Evolutionary conservation across 2,113 vertebrate genomes (phyloP), one percentile per base, ranked within the genome.

Genomic region (Forbesichthys papilliferus): DNA sequence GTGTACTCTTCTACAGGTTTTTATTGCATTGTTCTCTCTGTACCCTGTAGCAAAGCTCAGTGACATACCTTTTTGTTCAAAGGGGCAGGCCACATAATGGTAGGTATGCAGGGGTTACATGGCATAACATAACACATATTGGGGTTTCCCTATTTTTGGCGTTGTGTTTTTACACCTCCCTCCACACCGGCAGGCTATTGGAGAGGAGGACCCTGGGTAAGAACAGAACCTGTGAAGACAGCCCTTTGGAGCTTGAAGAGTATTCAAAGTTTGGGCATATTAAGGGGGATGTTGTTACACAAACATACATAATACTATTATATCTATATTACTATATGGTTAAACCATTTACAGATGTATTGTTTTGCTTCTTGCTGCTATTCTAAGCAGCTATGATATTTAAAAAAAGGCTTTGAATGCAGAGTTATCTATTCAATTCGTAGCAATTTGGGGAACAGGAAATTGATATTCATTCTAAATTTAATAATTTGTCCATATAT

Each of bases 11-110:
- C 66, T 72, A 52, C 27, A 62, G 74, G 68, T 66, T 74, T 63
- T 76, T 10, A 53, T 64, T 51, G 59, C 75, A 71, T 72, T 63
- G 27, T 71, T 69, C 85, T 47, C 1, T 20, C 18, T 65, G 18
- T 33, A 58, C 48, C 88, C 80, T 0, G 20, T 77, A 84, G 86
- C 79, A 20, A 18, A 61, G 7, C 51, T 68, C 72, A 80, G 34
- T 69, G 81, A 84, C 83, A 78, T 72, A 68, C 68, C 78, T 83
- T 73, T 48, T 75, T 83, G 80, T 74, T 80, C 55, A 54, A 48
- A 66, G 66, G 20, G 80, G 83, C 84, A 84, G 75, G 55, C n/a
- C 42, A 55, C 33, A 88, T 81, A 88, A 83, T 81, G 51, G 34
- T 42, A 64, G 58, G 75, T 71, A 83, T 67, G 77, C 79, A 77